Conservation (phyloP, 1,140 invertebrate genomes). For the Drosophila sproati region DNA sequence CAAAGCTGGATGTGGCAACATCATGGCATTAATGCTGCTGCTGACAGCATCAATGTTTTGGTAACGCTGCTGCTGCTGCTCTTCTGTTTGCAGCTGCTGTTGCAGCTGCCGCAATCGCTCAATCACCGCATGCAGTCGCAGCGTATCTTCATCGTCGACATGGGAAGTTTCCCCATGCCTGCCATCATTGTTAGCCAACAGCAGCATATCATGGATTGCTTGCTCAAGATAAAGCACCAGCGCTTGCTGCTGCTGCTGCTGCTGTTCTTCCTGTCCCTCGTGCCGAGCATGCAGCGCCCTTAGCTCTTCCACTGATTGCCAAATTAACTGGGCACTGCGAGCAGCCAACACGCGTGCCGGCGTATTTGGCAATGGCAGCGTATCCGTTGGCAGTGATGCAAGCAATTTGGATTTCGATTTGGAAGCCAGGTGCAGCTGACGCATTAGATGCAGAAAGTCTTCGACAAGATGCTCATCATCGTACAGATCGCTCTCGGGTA, state of each 20-base stretch:
- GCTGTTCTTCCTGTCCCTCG: conserved; percentile 1
- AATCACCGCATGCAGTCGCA: conserved; percentile 61
- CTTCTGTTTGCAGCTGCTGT: conserved; percentile 17
- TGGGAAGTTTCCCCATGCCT: neutral
- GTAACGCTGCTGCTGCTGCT: neutral
- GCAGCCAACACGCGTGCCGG: conserved; percentile 68
- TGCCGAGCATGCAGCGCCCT: conserved; percentile 39
- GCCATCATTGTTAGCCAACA: conserved; percentile 45
- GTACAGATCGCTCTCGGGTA: conserved; percentile 75
- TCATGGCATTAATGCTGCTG: neutral
- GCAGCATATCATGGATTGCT: conserved; percentile 58
- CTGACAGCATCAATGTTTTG: neutral
- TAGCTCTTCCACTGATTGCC: conserved; percentile 59
- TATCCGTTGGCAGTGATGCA: conserved; percentile 32
- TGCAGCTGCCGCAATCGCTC: conserved; percentile 54
- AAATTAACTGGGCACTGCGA: conserved; percentile 64
- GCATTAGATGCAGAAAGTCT: conserved; percentile 65
- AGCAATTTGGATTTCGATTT: conserved; percentile 16
- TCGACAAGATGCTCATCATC: conserved; percentile 72
- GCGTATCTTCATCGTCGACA: conserved; percentile 24
- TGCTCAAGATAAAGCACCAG: conserved; percentile 30
- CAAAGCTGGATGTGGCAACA: neutral
- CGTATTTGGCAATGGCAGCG: conserved; percentile 56
- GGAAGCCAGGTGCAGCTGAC: conserved; percentile 31
- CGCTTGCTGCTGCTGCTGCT: neutral